Percentiles rank a stretch among this genome's conserved stretches.
Conservation (phyloP, 2,113 vertebrate genomes). For the Pycnonotus jocosus region DNA sequence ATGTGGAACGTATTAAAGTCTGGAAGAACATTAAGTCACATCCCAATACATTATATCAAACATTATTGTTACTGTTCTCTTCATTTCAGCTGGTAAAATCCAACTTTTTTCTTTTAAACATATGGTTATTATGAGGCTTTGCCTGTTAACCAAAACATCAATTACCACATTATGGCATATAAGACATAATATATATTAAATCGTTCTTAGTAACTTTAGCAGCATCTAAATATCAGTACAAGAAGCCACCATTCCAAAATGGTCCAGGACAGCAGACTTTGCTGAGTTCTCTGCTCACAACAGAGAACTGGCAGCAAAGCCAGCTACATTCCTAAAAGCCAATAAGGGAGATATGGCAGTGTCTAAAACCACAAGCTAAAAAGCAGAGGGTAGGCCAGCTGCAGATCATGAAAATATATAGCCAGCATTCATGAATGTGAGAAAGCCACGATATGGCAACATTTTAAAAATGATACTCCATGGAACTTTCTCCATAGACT, state of each 20-base stretch:
- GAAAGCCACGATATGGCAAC: neutral
- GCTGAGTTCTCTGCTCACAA: neutral
- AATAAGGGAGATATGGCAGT: neutral
- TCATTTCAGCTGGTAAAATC: conserved; percentile 54
- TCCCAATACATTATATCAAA: conserved; percentile 38
- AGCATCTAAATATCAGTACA: conserved; percentile 24
- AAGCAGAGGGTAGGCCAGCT: conserved; percentile 22
- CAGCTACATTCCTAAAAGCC: neutral
- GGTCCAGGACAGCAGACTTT: neutral
- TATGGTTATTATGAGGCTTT: conserved; percentile 37
- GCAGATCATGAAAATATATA: conserved; percentile 10
- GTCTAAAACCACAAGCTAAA: conserved; percentile 16
- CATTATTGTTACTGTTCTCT: conserved; percentile 9
- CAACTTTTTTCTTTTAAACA: neutral
- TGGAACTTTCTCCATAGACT: conserved; percentile 1
- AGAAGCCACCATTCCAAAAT: conserved; percentile 35
- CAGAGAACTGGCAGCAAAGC: neutral
- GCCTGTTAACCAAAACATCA: conserved; percentile 44
- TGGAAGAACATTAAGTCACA: conserved; percentile 49
- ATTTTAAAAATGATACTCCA: neutral
- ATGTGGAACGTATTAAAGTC: conserved; percentile 46
- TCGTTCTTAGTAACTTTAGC: neutral
- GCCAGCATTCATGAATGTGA: conserved; percentile 22
- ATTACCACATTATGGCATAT: conserved; percentile 6
- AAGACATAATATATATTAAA: conserved; percentile 8